These are phyloP conservation scores for Nothoprocta pentlandii DNA, from an alignment of 2,113 vertebrate species.

Conservation along the genomic window DNA sequence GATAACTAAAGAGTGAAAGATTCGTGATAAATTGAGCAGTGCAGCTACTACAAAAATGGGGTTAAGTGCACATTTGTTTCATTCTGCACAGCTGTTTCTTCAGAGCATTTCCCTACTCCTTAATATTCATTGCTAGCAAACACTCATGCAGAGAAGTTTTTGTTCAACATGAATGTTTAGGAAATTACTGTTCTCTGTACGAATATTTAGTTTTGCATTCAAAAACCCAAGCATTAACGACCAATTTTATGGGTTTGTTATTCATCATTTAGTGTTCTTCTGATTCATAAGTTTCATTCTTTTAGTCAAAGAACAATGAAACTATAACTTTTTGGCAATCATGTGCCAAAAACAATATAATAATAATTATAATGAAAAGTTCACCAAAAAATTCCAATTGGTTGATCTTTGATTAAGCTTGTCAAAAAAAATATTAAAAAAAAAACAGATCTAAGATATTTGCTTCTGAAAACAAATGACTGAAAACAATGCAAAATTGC, in stretches of 20 bases:
- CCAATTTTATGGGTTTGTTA: neutral
- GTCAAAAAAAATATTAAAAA: slow-evolving; percentile 20
- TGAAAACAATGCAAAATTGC: neutral
- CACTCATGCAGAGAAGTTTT: slow-evolving; percentile 26
- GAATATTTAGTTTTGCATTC: slow-evolving; percentile 49
- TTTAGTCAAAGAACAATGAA: neutral
- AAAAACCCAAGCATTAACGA: neutral
- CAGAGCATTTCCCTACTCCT: neutral
- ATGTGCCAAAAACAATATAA: neutral
- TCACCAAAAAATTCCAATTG: neutral
- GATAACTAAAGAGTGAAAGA: neutral
- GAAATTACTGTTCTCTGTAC: slow-evolving; percentile 50
- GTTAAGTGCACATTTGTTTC: slow-evolving; percentile 59
- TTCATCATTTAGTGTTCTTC: slow-evolving; percentile 35
- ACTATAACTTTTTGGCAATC: neutral
- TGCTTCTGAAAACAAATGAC: neutral
- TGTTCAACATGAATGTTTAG: slow-evolving; percentile 68
- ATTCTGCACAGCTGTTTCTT: slow-evolving; percentile 51
- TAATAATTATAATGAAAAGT: neutral
- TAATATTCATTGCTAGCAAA: slow-evolving; percentile 62
- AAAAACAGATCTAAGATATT: neutral
- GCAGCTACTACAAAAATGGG: neutral
- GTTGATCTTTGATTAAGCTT: slow-evolving; percentile 24
- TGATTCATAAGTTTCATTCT: neutral
- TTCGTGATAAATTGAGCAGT: slow-evolving; percentile 25